phyloP scores from a whole-genome alignment of 2,797 vertebrate genomes.

The Corythornis leucogaster region DNA sequence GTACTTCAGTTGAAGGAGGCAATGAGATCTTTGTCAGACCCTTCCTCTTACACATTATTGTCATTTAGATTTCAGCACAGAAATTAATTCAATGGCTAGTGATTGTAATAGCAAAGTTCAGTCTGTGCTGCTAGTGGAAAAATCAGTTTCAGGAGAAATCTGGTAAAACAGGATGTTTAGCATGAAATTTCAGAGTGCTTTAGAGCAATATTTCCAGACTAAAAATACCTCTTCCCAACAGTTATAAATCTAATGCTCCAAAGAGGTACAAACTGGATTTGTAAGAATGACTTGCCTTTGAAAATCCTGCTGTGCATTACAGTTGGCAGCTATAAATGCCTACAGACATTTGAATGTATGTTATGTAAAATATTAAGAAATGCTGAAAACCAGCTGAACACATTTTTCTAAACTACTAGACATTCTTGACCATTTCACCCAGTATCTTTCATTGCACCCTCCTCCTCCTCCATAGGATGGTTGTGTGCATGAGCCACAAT shows the following conservation, averaged over 20 bases:
- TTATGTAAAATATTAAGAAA: background rate
- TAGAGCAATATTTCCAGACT: background rate
- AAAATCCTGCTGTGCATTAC: conserved; percentile 3
- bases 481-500: background rate
- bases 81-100: background rate
- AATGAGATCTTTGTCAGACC: background rate
- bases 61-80: background rate
- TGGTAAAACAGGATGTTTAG: conserved; percentile 8
- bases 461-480: background rate
- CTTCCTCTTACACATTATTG: background rate
- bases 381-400: background rate
- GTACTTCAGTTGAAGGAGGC: conserved; percentile 18
- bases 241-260: conserved; percentile 13
- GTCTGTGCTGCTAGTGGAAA: background rate
- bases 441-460: background rate
- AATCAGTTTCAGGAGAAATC: background rate
- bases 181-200: conserved; percentile 17
- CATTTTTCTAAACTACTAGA: background rate
- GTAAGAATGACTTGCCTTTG: background rate
- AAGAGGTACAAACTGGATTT: conserved; percentile 45
- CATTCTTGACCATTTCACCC: background rate
- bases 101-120: background rate
- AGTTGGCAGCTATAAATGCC: background rate
- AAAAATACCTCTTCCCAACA: conserved; percentile 23
- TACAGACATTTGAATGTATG: conserved; percentile 10